These are phyloP conservation scores for Gymnogyps californianus DNA, from an alignment of 2,113 vertebrate genomes.

Conservation along the genomic window DNA sequence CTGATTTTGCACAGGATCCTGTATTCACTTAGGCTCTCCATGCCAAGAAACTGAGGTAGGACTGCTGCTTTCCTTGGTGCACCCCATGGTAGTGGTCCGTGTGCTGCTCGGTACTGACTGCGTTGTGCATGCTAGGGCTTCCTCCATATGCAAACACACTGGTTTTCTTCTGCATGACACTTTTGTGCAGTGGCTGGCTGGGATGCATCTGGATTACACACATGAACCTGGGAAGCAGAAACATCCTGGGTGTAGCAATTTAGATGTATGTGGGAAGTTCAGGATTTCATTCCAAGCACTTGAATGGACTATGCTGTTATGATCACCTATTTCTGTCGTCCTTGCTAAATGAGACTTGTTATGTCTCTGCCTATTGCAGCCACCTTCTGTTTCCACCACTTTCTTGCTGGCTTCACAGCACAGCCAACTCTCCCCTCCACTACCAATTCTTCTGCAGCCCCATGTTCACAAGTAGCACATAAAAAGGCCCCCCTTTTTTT, in stretches of 20 bases:
- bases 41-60: background rate
- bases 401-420: background rate
- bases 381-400: background rate
- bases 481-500: background rate
- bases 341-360: background rate
- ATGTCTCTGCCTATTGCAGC: background rate
- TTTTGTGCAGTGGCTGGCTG: background rate
- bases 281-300: background rate
- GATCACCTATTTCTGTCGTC: background rate
- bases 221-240: background rate
- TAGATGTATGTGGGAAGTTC: background rate
- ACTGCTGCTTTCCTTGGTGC: background rate
- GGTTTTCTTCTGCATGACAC: background rate
- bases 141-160: fast-evolving
- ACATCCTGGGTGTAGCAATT: background rate
- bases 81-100: background rate
- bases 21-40: background rate
- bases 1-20: background rate
- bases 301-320: background rate
- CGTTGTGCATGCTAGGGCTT: background rate
- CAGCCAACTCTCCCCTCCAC: background rate
- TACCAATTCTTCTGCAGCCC: background rate
- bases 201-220: background rate
- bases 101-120: background rate
- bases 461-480: background rate